Evolutionary conservation across 2,797 vertebrate genomes (phyloP).

Genomic region (Phoeniculus purpureus): DNA sequence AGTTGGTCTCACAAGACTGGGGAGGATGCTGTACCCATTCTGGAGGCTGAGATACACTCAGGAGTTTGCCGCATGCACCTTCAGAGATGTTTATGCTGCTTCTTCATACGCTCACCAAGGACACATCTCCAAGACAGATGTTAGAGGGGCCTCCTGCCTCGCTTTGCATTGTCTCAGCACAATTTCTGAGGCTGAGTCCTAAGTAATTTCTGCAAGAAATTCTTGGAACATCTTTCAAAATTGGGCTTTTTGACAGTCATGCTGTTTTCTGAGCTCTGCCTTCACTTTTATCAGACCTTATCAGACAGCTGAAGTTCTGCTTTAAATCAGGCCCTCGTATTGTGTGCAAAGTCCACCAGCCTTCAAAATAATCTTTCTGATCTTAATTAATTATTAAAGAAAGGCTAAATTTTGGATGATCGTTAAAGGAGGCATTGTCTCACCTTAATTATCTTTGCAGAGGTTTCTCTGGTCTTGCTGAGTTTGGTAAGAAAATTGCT

Average conservation of each 20-base stretch:
- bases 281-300: neutral
- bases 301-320: neutral
- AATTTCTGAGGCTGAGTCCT: neutral
- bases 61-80: neutral
- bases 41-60: neutral
- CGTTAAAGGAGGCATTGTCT: conserved; percentile 11
- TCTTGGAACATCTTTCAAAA: neutral
- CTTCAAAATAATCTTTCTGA: neutral
- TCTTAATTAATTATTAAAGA: conserved; percentile 28
- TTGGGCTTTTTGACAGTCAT: neutral
- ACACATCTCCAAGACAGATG: neutral
- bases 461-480: neutral
- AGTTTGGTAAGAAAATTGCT: neutral
- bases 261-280: neutral
- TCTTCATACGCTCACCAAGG: neutral
- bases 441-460: conserved; percentile 26
- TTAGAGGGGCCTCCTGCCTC: neutral
- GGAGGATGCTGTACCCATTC: fast-evolving
- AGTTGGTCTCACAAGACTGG: fast-evolving
- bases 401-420: neutral
- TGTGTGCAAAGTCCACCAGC: neutral
- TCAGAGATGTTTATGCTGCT: neutral
- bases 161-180: neutral
- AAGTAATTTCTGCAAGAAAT: neutral
- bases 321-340: neutral